Evolutionary conservation across 1,140 invertebrate genomes (phyloP).

Genomic region (Calosoma granatense): DNA sequence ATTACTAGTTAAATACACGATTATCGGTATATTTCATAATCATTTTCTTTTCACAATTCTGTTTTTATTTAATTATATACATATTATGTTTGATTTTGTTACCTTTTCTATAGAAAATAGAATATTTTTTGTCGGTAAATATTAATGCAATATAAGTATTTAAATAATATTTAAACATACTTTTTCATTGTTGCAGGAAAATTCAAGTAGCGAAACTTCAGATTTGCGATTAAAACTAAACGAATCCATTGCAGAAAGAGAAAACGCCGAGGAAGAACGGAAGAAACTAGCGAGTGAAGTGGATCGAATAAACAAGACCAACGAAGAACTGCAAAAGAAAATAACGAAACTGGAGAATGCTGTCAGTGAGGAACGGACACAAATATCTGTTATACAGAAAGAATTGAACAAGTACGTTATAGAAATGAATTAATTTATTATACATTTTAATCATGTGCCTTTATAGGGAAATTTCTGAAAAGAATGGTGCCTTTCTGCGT

Average conservation of each 20-base stretch:
- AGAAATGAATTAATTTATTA: not conserved
- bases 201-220: constrained; percentile 26
- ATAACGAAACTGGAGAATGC: constrained; percentile 31
- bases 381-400: constrained; percentile 32
- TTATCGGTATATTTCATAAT: no score
- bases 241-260: constrained; percentile 29
- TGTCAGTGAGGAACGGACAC: constrained; percentile 27
- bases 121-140: no score
- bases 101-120: no score
- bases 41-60: no score
- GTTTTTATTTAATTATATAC: no score
- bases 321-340: constrained; percentile 23
- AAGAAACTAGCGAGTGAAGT: constrained; percentile 27
- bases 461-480: constrained; percentile 55
- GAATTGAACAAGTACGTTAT: constrained; percentile 29
- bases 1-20: no score
- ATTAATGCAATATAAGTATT: no score
- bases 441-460: constrained; percentile 1
- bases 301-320: constrained; percentile 28
- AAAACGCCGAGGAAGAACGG: constrained; percentile 28
- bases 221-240: constrained; percentile 30
- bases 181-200: constrained; percentile 23
- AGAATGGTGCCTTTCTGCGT: constrained; percentile 61
- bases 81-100: no score
- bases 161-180: no score